Conservation (phyloP, 2,113 vertebrate species). For the Sinocyclocheilus anshuiensis region DNA sequence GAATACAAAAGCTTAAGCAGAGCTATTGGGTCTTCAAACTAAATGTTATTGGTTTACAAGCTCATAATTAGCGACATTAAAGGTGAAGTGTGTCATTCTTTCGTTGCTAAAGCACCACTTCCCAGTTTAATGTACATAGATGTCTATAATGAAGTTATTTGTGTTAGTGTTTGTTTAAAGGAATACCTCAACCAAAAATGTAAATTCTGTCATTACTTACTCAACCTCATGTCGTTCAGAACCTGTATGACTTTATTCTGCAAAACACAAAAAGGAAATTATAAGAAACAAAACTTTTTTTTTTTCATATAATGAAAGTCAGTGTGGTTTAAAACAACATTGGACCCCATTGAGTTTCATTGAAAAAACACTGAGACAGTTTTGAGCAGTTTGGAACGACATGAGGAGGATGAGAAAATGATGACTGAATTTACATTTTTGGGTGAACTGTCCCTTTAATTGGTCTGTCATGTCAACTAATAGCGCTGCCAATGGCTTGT, state of each 20-base stretch:
- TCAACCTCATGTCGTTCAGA: too few species aligned
- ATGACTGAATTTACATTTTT: too few species aligned
- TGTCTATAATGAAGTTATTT: not conserved
- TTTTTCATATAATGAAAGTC: too few species aligned
- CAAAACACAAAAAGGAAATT: not conserved
- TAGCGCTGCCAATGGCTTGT: too few species aligned
- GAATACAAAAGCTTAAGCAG: not conserved
- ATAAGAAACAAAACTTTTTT: too few species aligned
- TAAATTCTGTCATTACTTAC: too few species aligned
- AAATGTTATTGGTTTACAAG: slow-evolving; percentile 13
- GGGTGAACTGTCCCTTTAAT: too few species aligned
- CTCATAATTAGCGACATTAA: not conserved
- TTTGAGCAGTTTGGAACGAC: too few species aligned
- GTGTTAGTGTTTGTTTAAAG: not conserved
- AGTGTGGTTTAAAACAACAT: not conserved
- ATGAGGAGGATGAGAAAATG: too few species aligned
- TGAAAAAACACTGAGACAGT: too few species aligned
- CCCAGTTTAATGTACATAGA: not conserved
- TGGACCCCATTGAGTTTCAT: not conserved
- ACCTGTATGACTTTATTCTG: too few species aligned
- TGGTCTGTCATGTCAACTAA: too few species aligned
- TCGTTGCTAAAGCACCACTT: not conserved
- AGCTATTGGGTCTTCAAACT: slow-evolving; percentile 5
- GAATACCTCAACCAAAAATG: not conserved
- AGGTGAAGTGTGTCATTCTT: not conserved